Percentiles rank a stretch among this genome's conserved stretches.
phyloP scores from a whole-genome alignment of 2,113 vertebrate species.

The Heterotis niloticus region DNA sequence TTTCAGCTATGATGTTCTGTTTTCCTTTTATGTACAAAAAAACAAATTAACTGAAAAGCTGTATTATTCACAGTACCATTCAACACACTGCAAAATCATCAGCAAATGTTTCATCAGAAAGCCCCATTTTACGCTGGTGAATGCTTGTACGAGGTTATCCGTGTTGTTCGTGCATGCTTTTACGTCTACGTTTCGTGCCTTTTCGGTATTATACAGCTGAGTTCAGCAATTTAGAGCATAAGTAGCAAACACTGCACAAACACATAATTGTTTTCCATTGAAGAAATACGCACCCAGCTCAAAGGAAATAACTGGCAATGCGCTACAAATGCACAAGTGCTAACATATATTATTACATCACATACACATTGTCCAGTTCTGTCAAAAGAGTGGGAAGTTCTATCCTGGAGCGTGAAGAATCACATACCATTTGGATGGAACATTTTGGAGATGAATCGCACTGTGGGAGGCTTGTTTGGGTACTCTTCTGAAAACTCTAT shows the following conservation, averaged over 20 bases:
- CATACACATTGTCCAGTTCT: not conserved
- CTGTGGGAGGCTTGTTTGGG: slow-evolving; percentile 97
- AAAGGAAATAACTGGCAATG: not conserved
- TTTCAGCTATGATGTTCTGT: not conserved
- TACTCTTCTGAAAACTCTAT: slow-evolving; percentile 99
- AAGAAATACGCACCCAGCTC: not conserved
- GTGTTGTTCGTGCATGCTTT: too few species aligned
- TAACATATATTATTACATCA: not conserved
- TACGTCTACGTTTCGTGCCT: too few species aligned
- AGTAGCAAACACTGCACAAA: too few species aligned
- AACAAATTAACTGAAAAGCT: not conserved
- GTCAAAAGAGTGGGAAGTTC: not conserved
- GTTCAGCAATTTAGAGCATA: too few species aligned
- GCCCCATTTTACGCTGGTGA: too few species aligned
- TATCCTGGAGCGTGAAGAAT: slow-evolving; percentile 1
- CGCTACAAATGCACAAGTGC: not conserved
- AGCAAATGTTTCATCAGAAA: not conserved
- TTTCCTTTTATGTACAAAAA: not conserved
- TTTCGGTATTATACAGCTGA: too few species aligned
- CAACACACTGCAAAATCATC: not conserved
- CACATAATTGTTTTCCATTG: not conserved
- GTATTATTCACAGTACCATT: not conserved
- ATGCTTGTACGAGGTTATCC: too few species aligned
- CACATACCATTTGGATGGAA: slow-evolving; percentile 97
- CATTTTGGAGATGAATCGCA: slow-evolving; percentile 98